Percentiles rank a stretch among this genome's conserved stretches.
Conservation (phyloP, 1,140 invertebrate genomes). For the Zaprionus ornatus region DNA sequence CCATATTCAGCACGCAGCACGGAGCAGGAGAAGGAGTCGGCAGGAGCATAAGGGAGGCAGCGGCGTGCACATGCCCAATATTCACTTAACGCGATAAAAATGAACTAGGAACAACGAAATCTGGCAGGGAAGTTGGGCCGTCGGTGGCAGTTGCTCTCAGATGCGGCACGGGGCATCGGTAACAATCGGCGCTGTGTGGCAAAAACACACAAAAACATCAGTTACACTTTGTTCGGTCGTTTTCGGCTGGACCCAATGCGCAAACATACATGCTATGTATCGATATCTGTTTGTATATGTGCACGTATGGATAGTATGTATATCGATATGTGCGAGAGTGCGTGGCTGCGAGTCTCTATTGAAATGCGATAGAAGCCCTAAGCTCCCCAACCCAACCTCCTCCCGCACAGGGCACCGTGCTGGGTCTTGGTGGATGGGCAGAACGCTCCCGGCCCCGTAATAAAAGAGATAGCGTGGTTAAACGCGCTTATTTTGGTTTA, state of each 20-base stretch:
- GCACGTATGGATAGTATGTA: constrained; percentile 26
- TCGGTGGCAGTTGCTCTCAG: not conserved
- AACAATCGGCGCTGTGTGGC: constrained; percentile 42
- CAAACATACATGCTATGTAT: not conserved
- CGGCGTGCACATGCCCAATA: constrained; percentile 71
- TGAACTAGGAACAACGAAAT: constrained; percentile 79
- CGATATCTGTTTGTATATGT: constrained; percentile 20
- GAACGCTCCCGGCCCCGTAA: constrained; percentile 7
- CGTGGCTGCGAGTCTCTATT: constrained; percentile 45
- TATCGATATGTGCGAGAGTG: constrained; percentile 37
- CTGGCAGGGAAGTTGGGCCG: constrained; percentile 47
- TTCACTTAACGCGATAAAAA: constrained; percentile 82
- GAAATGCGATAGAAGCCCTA: constrained; percentile 21
- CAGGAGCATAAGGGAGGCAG: not conserved
- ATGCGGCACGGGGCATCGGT: constrained; percentile 14
- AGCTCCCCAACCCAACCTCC: not conserved
- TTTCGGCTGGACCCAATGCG: constrained; percentile 37
- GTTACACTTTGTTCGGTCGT: constrained; percentile 73
- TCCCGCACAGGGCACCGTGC: not conserved
- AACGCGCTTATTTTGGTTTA: constrained; percentile 81
- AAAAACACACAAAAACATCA: constrained; percentile 77
- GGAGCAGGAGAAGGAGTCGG: not conserved
- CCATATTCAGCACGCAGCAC: not conserved
- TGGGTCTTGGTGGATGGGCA: constrained; percentile 29
- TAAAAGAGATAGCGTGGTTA: constrained; percentile 81